Evolutionary conservation across 2,888 invertebrate genomes (phyloP).

Genomic region (Pecten maximus): DNA sequence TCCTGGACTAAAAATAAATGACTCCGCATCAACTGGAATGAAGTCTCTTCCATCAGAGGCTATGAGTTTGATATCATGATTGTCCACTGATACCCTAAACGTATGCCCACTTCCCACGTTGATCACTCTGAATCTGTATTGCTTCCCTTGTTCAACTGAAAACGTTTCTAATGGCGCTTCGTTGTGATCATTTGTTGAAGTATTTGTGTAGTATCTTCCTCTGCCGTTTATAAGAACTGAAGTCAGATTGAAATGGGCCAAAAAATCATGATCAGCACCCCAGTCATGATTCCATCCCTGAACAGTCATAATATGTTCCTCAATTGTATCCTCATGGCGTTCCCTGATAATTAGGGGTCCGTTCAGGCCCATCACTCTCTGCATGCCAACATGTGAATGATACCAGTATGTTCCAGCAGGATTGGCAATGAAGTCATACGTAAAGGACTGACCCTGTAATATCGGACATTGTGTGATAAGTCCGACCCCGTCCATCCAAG

Average conservation of each 20-base stretch:
- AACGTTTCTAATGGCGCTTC: conserved; percentile 57
- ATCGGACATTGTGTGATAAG: conserved; percentile 78
- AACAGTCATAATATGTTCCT: conserved; percentile 57
- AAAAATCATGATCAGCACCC: conserved; percentile 52
- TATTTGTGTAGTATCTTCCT: conserved; percentile 57
- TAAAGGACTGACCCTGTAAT: conserved; percentile 71
- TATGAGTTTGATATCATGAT: conserved; percentile 61
- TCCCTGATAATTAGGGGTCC: conserved; percentile 75
- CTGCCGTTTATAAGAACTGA: conserved; percentile 66
- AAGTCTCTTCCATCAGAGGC: conserved; percentile 64
- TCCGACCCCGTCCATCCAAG: conserved; percentile 76
- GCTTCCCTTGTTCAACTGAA: conserved; percentile 45
- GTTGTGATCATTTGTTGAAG: conserved; percentile 38
- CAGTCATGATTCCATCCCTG: conserved; percentile 65
- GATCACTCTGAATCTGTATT: conserved; percentile 63
- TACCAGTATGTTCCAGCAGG: conserved; percentile 73
- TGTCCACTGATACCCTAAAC: conserved; percentile 62
- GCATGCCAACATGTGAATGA: conserved; percentile 69
- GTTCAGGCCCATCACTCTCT: conserved; percentile 73
- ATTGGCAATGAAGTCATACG: conserved; percentile 70
- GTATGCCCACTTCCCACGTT: conserved; percentile 58
- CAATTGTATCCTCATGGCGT: conserved; percentile 39
- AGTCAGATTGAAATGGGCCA: conserved; percentile 48
- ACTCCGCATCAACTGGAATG: conserved; percentile 58
- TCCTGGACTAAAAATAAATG: conserved; percentile 61